A percentile compares a stretch with the other conserved stretches of the same genome.
Conservation (phyloP, 2,888 invertebrate species). For the Brachycybe producta region DNA sequence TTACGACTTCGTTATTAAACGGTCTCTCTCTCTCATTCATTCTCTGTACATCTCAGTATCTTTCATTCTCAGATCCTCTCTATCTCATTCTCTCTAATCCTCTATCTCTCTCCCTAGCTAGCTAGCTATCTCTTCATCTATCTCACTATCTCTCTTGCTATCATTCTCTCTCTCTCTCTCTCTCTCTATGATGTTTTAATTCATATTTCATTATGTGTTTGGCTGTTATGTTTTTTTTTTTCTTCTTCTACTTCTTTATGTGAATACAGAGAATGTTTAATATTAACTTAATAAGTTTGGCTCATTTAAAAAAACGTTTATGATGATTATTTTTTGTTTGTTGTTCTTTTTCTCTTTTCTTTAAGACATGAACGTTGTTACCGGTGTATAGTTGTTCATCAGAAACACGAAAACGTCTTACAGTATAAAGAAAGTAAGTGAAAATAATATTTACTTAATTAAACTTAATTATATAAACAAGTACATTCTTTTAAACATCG, state of each 20-base stretch:
- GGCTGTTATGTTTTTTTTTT: neutral
- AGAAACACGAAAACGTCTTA: conserved; percentile 84
- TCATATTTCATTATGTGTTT: neutral
- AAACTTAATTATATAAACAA: too few species aligned
- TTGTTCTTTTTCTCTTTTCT: conserved; percentile 28
- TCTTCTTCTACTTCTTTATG: neutral
- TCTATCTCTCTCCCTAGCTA: too few species aligned
- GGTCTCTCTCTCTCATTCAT: neutral
- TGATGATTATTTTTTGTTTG: too few species aligned
- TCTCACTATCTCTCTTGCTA: conserved; percentile 10
- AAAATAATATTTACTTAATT: too few species aligned
- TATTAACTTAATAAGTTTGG: too few species aligned
- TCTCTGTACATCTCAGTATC: neutral
- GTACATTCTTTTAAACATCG: too few species aligned
- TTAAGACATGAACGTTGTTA: conserved; percentile 77
- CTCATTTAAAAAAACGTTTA: too few species aligned
- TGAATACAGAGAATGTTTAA: too few species aligned
- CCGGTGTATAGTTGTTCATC: conserved; percentile 88
- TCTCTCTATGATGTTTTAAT: neutral
- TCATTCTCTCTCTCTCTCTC: conserved; percentile 7
- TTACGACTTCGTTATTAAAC: too few species aligned
- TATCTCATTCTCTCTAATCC: neutral
- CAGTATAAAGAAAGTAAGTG: conserved; percentile 97
- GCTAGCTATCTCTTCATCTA: conserved; percentile 12
- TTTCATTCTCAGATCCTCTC: neutral